Percentiles rank a stretch among this genome's conserved stretches.
phyloP scores from a whole-genome alignment of 2,888 invertebrate genomes.

The Idaea aversata region DNA sequence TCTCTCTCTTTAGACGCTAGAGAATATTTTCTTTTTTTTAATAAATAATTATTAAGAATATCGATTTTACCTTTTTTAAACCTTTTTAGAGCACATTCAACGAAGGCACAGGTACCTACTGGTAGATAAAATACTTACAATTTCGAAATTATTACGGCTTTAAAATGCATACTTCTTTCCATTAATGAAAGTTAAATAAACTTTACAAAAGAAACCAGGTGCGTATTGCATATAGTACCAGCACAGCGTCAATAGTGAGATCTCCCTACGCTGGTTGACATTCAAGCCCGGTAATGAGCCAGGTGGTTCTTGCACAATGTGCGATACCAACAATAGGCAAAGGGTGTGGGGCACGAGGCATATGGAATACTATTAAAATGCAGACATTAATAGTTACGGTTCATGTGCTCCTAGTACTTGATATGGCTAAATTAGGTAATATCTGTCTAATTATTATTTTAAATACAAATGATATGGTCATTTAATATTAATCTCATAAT shows the following conservation, averaged over 20 bases:
- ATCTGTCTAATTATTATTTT: not conserved
- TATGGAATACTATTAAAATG: constrained; percentile 32
- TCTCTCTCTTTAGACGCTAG: too few relatives aligned
- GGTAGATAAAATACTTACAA: not conserved
- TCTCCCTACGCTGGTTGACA: constrained; percentile 38
- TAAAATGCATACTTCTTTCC: not conserved
- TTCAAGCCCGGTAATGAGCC: constrained; percentile 64
- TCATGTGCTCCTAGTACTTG: constrained; percentile 11
- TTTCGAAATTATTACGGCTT: not conserved
- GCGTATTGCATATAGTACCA: not conserved
- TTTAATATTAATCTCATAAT: too few relatives aligned
- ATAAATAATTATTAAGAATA: too few relatives aligned
- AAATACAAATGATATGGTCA: too few relatives aligned
- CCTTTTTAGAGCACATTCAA: not conserved
- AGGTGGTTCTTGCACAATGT: constrained; percentile 71
- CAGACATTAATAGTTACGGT: constrained; percentile 19
- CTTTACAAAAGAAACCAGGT: not conserved
- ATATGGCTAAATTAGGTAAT: not conserved
- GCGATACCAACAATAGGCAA: constrained; percentile 56
- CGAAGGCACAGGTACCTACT: too few relatives aligned
- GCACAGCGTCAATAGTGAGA: constrained; percentile 18
- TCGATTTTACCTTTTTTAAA: too few relatives aligned
- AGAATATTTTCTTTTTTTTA: too few relatives aligned
- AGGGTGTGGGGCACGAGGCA: constrained; percentile 48
- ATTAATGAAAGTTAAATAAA: not conserved